Evolutionary conservation across 1,140 invertebrate species (phyloP).

Genomic region (Neodiprion fabricii): DNA sequence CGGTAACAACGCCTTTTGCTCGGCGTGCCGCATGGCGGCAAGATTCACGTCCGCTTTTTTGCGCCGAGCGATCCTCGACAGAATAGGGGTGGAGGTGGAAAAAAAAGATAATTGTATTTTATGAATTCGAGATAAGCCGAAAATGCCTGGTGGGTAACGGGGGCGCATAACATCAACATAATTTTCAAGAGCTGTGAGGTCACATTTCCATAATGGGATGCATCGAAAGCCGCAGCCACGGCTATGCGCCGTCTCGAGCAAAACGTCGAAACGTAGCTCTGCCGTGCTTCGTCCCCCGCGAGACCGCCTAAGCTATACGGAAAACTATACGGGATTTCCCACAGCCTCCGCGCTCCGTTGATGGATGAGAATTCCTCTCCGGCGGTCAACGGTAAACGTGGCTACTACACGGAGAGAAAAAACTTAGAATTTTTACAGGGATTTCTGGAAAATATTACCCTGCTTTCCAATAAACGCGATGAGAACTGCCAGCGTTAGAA

Average conservation of each 20-base stretch:
- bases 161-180: constrained; percentile 55
- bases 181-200: constrained; percentile 52
- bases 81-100: constrained; percentile 12
- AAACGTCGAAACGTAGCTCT: constrained; percentile 10
- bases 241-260: constrained; percentile 5
- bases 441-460: too few relatives aligned
- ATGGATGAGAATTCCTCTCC: neutral
- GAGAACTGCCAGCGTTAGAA: too few relatives aligned
- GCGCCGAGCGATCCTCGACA: neutral
- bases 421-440: too few relatives aligned
- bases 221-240: constrained; percentile 46
- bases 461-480: too few relatives aligned
- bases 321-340: neutral
- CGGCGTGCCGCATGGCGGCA: neutral
- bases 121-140: constrained; percentile 49
- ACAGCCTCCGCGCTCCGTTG: neutral
- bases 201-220: constrained; percentile 56
- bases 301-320: neutral
- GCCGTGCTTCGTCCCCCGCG: too few relatives aligned
- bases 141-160: constrained; percentile 34
- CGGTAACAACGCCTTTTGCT: neutral
- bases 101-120: constrained; percentile 51
- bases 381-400: neutral
- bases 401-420: neutral
- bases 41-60: neutral